Conservation (phyloP, 2,888 invertebrate genomes). For the Drosophila mercatorum region DNA sequence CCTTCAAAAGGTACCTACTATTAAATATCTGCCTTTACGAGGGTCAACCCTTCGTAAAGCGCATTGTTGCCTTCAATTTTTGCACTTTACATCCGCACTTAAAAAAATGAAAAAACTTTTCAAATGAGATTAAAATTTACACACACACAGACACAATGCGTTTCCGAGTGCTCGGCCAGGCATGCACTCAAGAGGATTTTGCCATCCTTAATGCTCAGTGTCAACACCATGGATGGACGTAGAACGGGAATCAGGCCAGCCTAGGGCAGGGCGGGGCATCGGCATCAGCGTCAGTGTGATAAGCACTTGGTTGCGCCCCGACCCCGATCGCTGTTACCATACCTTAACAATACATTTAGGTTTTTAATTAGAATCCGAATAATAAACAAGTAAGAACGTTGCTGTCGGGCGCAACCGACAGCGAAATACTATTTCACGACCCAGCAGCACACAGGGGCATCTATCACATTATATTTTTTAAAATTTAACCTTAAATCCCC, state of each 20-base stretch:
- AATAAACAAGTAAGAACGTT: too few relatives aligned
- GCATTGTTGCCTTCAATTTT: slow-evolving; percentile 70
- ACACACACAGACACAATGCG: slow-evolving; percentile 20
- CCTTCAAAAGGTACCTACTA: slow-evolving; percentile 4
- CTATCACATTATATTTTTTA: too few relatives aligned
- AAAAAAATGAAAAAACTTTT: slow-evolving; percentile 54
- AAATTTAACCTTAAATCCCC: too few relatives aligned
- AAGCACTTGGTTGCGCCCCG: slow-evolving; percentile 59
- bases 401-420: too few relatives aligned
- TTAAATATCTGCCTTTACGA: slow-evolving; percentile 7
- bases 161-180: slow-evolving; percentile 53
- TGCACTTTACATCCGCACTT: slow-evolving; percentile 58
- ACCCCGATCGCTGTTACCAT: slow-evolving; percentile 33
- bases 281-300: slow-evolving; percentile 67
- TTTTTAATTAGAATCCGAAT: slow-evolving; percentile 76
- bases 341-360: slow-evolving; percentile 72
- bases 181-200: slow-evolving; percentile 79
- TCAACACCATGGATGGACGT: slow-evolving; percentile 62
- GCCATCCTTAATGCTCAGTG: slow-evolving; percentile 72
- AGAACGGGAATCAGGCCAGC: slow-evolving; percentile 27
- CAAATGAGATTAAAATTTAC: slow-evolving; percentile 76
- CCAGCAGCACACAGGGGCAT: too few relatives aligned
- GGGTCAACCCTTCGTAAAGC: slow-evolving; percentile 43
- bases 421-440: too few relatives aligned
- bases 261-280: background rate